These are phyloP conservation scores for Alcis repandata DNA, from an alignment of 2,888 invertebrate genomes.

Conservation along the genomic window DNA sequence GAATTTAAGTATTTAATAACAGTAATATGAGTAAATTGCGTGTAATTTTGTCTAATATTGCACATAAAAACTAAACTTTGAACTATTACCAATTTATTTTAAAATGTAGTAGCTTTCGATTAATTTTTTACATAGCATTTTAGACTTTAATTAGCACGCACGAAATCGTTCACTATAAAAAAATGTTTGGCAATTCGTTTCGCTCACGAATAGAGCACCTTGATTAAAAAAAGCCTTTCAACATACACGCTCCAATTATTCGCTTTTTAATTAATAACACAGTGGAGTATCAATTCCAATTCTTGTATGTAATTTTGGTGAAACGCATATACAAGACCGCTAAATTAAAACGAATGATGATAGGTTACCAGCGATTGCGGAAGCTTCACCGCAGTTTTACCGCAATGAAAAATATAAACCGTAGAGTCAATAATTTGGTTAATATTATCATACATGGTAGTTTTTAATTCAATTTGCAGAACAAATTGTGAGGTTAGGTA, in stretches of 20 bases:
- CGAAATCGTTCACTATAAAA: constrained; percentile 27
- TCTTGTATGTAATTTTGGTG: constrained; percentile 58
- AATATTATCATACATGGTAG: constrained; percentile 42
- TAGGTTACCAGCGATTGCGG: constrained; percentile 43
- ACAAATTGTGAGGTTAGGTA: constrained; percentile 33
- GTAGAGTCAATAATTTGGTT: constrained; percentile 41
- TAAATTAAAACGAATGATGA: constrained; percentile 49
- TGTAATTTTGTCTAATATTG: no score
- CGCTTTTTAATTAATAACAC: constrained; percentile 62
- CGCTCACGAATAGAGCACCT: constrained; percentile 60
- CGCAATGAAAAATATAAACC: constrained; percentile 44
- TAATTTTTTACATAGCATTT: neutral
- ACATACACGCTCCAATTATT: constrained; percentile 65
- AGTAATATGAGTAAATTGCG: no score
- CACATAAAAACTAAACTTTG: neutral
- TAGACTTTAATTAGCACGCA: constrained; percentile 57
- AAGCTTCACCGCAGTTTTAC: constrained; percentile 39
- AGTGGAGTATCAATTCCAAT: constrained; percentile 62
- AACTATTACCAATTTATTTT: neutral
- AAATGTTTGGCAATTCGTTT: constrained; percentile 60
- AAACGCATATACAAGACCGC: constrained; percentile 47
- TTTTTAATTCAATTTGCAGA: constrained; percentile 41
- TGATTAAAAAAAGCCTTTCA: constrained; percentile 65
- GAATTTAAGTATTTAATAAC: no score
- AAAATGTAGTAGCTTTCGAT: constrained; percentile 3